These are phyloP conservation scores for Congeria kusceri DNA, from an alignment of 2,888 invertebrate species.

Conservation along the genomic window DNA sequence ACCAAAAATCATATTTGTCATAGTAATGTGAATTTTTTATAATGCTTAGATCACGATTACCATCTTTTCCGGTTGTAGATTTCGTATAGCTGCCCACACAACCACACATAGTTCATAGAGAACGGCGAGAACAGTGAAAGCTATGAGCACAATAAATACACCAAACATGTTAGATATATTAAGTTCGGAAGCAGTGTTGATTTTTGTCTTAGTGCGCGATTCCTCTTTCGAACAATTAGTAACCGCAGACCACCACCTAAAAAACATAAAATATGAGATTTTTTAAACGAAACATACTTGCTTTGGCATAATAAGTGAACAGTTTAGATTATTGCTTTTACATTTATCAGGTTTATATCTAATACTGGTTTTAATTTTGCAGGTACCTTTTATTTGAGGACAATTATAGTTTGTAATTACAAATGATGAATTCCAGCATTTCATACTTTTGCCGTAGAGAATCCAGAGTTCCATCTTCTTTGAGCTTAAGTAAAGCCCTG, in stretches of 20 bases:
- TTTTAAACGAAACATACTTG: no score
- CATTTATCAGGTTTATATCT: no score
- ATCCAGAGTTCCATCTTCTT: slow-evolving; percentile 76
- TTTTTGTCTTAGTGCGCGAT: slow-evolving; percentile 61
- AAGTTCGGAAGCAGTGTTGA: slow-evolving; percentile 75
- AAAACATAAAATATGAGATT: no score
- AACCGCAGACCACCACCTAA: slow-evolving; percentile 75
- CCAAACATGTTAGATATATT: slow-evolving; percentile 80
- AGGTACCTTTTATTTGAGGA: no score
- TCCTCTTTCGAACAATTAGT: slow-evolving; percentile 68
- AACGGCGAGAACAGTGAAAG: slow-evolving; percentile 70
- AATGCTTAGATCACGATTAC: slow-evolving; percentile 26
- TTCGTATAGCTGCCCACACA: slow-evolving; percentile 24
- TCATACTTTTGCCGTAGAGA: slow-evolving; percentile 71
- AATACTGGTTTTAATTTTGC: no score
- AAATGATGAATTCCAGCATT: background rate
- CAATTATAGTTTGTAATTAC: background rate
- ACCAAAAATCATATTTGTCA: no score
- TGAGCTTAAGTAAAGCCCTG: slow-evolving; percentile 71
- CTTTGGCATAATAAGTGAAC: no score
- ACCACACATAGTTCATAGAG: slow-evolving; percentile 66
- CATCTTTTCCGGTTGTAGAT: slow-evolving; percentile 55
- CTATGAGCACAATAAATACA: slow-evolving; percentile 77
- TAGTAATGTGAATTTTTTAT: no score
- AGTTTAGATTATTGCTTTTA: no score